Percentiles rank a stretch among this genome's conserved stretches.
Conservation (phyloP, 2,888 invertebrate genomes). For the Tetragonisca angustula region DNA sequence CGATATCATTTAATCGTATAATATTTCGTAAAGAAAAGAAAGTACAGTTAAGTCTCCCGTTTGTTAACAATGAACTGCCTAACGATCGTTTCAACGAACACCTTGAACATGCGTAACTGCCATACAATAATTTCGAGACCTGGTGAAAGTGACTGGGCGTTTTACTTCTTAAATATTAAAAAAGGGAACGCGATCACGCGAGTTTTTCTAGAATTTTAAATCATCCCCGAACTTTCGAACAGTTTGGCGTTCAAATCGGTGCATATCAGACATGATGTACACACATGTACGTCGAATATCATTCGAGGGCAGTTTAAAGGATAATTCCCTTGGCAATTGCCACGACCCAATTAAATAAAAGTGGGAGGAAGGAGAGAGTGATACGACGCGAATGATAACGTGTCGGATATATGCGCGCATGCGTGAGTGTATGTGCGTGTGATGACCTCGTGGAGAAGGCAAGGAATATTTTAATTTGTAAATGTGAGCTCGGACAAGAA, state of each 20-base stretch:
- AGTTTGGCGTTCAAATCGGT: conserved; percentile 8
- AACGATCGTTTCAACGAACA: conserved; percentile 45
- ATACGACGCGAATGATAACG: conserved; percentile 37
- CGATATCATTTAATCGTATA: conserved; percentile 6
- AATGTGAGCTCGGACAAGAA: conserved; percentile 32
- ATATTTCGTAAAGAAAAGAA: conserved; percentile 12
- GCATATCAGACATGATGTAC: conserved; percentile 36
- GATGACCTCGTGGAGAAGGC: too few relatives aligned
- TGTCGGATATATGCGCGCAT: conserved; percentile 26
- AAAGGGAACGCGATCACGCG: neutral
- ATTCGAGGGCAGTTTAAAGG: conserved; percentile 3
- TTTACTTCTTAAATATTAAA: neutral
- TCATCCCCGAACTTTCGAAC: conserved; percentile 36
- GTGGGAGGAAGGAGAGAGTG: conserved; percentile 39
- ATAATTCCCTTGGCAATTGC: conserved; percentile 14
- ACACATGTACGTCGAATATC: conserved; percentile 42
- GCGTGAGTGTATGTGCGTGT: conserved; percentile 29
- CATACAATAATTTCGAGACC: conserved; percentile 16
- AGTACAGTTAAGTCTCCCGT: conserved; percentile 1
- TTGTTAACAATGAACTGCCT: conserved; percentile 35
- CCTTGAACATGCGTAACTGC: conserved; percentile 28
- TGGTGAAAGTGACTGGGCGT: neutral
- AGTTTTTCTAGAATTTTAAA: conserved; percentile 27
- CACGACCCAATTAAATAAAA: conserved; percentile 17
- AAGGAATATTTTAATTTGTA: conserved; percentile 57